Evolutionary conservation across 2,888 invertebrate species (phyloP), one percentile per base, ranked within the genome.

Genomic region (Masnerella sp.): DNA sequence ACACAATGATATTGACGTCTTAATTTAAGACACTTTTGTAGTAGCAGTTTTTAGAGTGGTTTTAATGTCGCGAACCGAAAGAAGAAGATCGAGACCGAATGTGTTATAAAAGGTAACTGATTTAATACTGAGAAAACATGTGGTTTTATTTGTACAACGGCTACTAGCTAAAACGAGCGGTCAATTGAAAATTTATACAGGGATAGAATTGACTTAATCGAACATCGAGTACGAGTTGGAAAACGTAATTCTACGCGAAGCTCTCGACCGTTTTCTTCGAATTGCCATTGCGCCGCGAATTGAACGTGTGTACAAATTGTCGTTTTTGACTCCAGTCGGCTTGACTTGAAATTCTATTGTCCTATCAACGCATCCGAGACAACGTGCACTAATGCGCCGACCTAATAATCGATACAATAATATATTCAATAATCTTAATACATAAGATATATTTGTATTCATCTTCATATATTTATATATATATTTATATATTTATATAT

Each of bases 361-460:
- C 70, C 70, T 52, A 65, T 61, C 62, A 77, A 73, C 80, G 76
- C 76, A 77, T 78, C 76, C 75, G 77, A 77, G 51, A 75, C 77
- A 78, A 77, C 80, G 79, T 81, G 77, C 82, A 75, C 77, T 78
- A 74, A 79, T 80, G 79, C 79, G 76, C 76, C 58, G 68, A 71
- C 65, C 59, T 84, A 83, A 81, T 85, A 79, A 82, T 85, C 79
- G 82, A 84, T 86, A 81, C 82, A 85, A 82, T 85, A 83, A 83
- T 85, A 83, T 85, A 84, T 82, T 85, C 78, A 84, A 85, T 86
- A 86, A 86, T 62, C 74, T 87, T 85, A 85, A 83, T 84, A 84
- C 82, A 82, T 83, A 85, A 82, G 82, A 83, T 83, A 83, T 83
- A 84, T 78, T 79, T 77, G 79, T 83, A 81, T 83, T 81, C 83